These are phyloP conservation scores for Ageneiosus marmoratus DNA, from an alignment of 2,113 vertebrate genomes.

Conservation along the genomic window DNA sequence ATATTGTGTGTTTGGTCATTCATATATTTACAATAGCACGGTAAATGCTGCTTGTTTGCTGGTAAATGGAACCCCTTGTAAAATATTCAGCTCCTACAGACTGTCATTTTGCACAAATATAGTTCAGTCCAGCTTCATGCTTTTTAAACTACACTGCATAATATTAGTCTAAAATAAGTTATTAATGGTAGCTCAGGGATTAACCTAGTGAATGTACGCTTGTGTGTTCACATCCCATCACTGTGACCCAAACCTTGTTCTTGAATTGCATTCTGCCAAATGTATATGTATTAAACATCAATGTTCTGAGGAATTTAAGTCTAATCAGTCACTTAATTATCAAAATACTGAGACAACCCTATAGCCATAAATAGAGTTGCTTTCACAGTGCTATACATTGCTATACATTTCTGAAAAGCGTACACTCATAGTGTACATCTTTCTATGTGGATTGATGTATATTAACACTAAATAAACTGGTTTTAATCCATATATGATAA, in stretches of 20 bases:
- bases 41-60: constrained; percentile 34
- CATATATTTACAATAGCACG: constrained; percentile 36
- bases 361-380: not conserved
- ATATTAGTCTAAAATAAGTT: constrained; percentile 4
- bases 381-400: not conserved
- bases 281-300: not conserved
- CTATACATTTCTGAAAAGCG: not conserved
- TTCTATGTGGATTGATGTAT: not conserved
- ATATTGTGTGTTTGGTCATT: constrained; percentile 20
- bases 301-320: not conserved
- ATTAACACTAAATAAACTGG: not conserved
- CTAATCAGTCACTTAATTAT: not conserved
- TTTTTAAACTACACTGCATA: not conserved
- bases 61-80: constrained; percentile 2
- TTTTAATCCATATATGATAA: not conserved
- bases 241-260: not conserved
- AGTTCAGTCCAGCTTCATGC: not conserved
- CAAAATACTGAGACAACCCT: not conserved
- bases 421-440: not conserved
- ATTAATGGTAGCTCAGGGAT: not conserved
- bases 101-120: constrained; percentile 1
- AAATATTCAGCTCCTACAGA: constrained; percentile 3
- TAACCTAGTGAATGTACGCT: not conserved
- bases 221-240: not conserved
- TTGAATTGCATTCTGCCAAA: not conserved